These are phyloP conservation scores for Grus americana DNA, from an alignment of 2,113 vertebrate species.

Conservation along the genomic window DNA sequence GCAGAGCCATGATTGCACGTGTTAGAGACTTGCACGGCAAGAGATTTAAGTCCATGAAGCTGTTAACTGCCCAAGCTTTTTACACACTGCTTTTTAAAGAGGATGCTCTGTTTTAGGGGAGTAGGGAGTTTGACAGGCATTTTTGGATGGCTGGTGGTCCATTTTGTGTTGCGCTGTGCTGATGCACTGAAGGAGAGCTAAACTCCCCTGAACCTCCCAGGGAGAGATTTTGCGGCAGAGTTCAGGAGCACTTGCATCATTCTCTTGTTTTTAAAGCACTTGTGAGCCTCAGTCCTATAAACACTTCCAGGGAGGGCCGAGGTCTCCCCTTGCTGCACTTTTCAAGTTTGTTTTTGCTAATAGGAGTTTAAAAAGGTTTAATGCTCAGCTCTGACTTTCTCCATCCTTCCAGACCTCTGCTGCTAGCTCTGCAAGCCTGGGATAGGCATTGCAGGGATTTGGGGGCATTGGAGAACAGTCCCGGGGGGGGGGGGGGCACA, in stretches of 20 bases:
- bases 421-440: neutral
- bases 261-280: neutral
- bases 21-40: neutral
- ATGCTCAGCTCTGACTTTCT: neutral
- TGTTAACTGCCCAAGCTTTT: neutral
- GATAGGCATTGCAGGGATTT: neutral
- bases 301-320: neutral
- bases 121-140: neutral
- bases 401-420: neutral
- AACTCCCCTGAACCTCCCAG: neutral
- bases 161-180: neutral
- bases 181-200: neutral
- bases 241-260: neutral
- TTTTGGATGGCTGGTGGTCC: neutral
- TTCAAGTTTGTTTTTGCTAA: neutral
- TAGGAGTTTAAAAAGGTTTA: neutral
- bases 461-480: neutral
- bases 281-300: neutral
- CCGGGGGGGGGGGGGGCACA: rapidly evolving
- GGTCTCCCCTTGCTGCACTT: neutral
- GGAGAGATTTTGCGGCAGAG: neutral
- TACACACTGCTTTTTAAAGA: neutral
- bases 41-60: neutral
- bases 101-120: neutral
- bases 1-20: neutral